phyloP scores from a whole-genome alignment of 2,888 invertebrate species.

The Opisthograptis luteolata region DNA sequence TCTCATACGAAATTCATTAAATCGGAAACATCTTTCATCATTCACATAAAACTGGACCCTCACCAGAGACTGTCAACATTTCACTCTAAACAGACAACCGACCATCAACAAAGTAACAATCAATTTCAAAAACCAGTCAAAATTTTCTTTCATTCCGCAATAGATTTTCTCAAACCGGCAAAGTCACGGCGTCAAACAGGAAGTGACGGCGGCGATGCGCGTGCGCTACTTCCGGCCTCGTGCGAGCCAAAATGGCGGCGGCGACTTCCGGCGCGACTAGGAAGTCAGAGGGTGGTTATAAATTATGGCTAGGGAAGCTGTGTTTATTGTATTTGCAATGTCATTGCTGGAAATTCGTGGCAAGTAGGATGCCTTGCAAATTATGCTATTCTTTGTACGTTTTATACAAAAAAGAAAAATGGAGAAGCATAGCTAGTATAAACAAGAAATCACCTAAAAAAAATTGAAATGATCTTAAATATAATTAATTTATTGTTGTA shows the following conservation, averaged over 20 bases:
- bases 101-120: slow-evolving; percentile 19
- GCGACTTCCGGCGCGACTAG: slow-evolving; percentile 65
- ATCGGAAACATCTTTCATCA: neutral
- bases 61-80: slow-evolving; percentile 15
- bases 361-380: slow-evolving; percentile 17
- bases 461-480: too few relatives aligned
- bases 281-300: slow-evolving; percentile 72
- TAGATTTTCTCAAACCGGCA: slow-evolving; percentile 71
- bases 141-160: slow-evolving; percentile 49
- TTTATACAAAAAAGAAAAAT: too few relatives aligned
- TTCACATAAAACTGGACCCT: neutral
- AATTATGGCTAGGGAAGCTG: slow-evolving; percentile 75
- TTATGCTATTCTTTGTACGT: neutral
- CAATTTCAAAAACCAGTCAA: slow-evolving; percentile 23
- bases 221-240: slow-evolving; percentile 81
- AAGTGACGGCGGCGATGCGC: slow-evolving; percentile 75
- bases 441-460: too few relatives aligned
- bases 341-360: slow-evolving; percentile 46
- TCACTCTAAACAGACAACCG: slow-evolving; percentile 18
- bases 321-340: slow-evolving; percentile 63
- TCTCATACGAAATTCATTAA: neutral
- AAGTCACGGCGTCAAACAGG: slow-evolving; percentile 66
- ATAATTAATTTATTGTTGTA: too few relatives aligned
- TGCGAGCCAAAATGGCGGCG: slow-evolving; percentile 82
- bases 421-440: too few relatives aligned